Evolutionary conservation across 2,888 invertebrate species (phyloP), one percentile per base, ranked within the genome.

Genomic region (Pecten maximus): DNA sequence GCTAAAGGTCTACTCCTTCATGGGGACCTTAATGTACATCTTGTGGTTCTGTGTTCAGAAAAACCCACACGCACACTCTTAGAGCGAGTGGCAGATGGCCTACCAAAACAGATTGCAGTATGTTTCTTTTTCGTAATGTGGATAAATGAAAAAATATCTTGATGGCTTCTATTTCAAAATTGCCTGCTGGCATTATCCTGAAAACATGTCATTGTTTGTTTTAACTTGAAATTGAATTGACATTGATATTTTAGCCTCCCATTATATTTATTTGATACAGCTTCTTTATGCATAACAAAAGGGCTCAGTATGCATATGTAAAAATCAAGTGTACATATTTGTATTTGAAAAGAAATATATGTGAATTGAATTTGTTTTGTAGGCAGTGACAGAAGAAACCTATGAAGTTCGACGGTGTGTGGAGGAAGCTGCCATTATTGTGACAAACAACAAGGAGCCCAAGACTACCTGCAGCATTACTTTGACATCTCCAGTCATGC

Each of bases 11-110:
- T 99, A 92, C 97, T 99, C 40, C 97, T 99, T 40, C 98, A 98
- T 93, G 99, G 99, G 10, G 99, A 99, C 97, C 98, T 98, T 93
- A 98, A 98, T 96, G 99, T 99, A 91, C 98, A 99, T 94, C 97
- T 99, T 92, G 99, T 99, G 60, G 99, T 99, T 90, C 97, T 99
- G 91, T 99, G 99, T 97, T 98, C 98, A 91, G 99, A 99, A 97
- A 98, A 99, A 95, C 99, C 99, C 91, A 99, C 99, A 0, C 93
- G 97, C 89, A 98, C 98, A 88, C 97, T 99, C 94, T 97, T 99
- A 92, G 98, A 98, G 96, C 98, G 98, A 94, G 98, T 99, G 40
- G 98, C 98, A 54, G 98, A 98, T 94, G 98, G 98, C 95, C 97
- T 99, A 96, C 99, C 99, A 0, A 97, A 97, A 91, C 98, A 99